Evolutionary conservation across 2,797 vertebrate species (phyloP).

Genomic region (Allobates femoralis): DNA sequence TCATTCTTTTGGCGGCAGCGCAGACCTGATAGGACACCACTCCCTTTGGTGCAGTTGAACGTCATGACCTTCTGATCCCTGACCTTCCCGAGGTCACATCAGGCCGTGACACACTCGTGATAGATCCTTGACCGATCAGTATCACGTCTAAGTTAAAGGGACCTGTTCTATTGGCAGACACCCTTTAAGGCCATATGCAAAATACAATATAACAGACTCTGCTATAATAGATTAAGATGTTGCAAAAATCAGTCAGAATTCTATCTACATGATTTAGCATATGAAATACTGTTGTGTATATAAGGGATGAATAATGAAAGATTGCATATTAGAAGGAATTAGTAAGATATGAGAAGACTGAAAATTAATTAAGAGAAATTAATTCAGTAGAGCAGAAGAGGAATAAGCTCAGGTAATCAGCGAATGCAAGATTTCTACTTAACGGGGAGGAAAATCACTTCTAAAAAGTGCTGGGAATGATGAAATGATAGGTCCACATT

Average conservation of each 20-base stretch:
- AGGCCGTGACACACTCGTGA: too few relatives aligned
- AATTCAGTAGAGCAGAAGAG: slow-evolving; percentile 24
- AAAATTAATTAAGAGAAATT: slow-evolving; percentile 36
- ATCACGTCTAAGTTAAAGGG: neutral
- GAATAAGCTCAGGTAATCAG: slow-evolving; percentile 37
- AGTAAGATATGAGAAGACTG: slow-evolving; percentile 30
- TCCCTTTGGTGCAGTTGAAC: too few relatives aligned
- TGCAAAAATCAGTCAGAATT: slow-evolving; percentile 15
- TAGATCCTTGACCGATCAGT: neutral
- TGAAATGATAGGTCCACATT: slow-evolving; percentile 10
- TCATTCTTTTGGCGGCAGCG: too few relatives aligned
- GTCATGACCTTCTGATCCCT: too few relatives aligned
- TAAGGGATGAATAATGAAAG: slow-evolving; percentile 39
- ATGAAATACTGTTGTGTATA: slow-evolving; percentile 22
- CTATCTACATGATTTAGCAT: slow-evolving; percentile 34
- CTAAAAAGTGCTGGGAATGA: slow-evolving; percentile 10
- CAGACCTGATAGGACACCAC: too few relatives aligned
- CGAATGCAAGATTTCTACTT: slow-evolving; percentile 10
- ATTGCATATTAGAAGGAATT: slow-evolving; percentile 43
- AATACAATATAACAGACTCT: neutral
- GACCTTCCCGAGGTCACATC: too few relatives aligned
- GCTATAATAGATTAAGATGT: neutral
- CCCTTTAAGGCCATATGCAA: neutral
- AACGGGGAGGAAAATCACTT: neutral
- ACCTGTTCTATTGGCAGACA: too few relatives aligned